A percentile compares a stretch with the other conserved stretches of the same genome.
These are phyloP conservation scores for Salvelinus sp. DNA, from an alignment of 2,113 vertebrate genomes.

Conservation along the genomic window DNA sequence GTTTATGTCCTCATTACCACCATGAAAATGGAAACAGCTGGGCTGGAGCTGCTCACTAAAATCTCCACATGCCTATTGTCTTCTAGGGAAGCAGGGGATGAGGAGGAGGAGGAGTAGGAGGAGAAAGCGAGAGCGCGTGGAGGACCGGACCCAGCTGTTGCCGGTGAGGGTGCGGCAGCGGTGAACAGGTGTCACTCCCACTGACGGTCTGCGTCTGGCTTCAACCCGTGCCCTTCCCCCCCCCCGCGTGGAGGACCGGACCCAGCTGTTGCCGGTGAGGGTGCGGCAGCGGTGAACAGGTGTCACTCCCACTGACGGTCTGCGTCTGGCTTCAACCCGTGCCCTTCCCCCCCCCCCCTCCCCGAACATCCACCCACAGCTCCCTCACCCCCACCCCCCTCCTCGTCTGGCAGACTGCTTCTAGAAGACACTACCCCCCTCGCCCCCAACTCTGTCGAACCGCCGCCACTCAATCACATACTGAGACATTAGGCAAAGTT, in stretches of 20 bases:
- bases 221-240: neutral
- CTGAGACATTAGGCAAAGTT: slow-evolving; percentile 4
- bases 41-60: slow-evolving; percentile 41
- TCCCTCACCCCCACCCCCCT: slow-evolving; percentile 24
- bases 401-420: slow-evolving; percentile 30
- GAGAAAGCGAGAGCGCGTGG: neutral
- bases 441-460: slow-evolving; percentile 55
- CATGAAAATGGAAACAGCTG: slow-evolving; percentile 58
- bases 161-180: slow-evolving; percentile 47
- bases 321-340: slow-evolving; percentile 12
- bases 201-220: slow-evolving; percentile 45
- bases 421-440: neutral
- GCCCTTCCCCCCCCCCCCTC: neutral
- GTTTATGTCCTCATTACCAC: slow-evolving; percentile 55
- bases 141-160: slow-evolving; percentile 57
- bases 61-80: neutral
- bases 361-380: neutral
- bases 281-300: slow-evolving; percentile 58
- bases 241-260: slow-evolving; percentile 7
- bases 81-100: slow-evolving; percentile 15
- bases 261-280: slow-evolving; percentile 61
- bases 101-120: slow-evolving; percentile 11
- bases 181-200: slow-evolving; percentile 73
- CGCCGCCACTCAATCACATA: slow-evolving; percentile 27
- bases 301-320: slow-evolving; percentile 70